Evolutionary conservation across 2,113 vertebrate species (phyloP), one percentile per base, ranked within the genome.

Genomic region (Grantiella picta): DNA sequence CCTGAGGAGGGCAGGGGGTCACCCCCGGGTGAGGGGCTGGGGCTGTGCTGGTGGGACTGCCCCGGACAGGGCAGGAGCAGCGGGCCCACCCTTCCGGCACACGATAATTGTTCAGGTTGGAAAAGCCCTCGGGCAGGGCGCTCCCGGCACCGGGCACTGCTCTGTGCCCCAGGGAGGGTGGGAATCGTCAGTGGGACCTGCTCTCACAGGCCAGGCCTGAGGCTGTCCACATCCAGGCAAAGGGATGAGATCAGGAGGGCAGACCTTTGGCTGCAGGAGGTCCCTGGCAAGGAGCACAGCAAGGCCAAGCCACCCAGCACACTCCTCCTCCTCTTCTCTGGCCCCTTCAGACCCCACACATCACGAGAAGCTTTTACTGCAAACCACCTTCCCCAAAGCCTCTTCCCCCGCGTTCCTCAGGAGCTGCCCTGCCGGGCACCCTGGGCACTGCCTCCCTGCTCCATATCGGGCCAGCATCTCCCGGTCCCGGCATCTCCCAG

Each of bases 11-110:
- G 61, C 38, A 64, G 27, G 6, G 29, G 54, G 7, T 7, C 21
- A n/a, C 2, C 31, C 2, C 2, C 0, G 1, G 2, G 14, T 1
- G 27, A n/a, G 50, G 36, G 45, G 9, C 47, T 33, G 49, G 24
- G 21, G 36, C 9, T 3, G 42, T 21, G 33, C 49, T 35, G 33
- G 27, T 25, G 54, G 31, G 7, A 3, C 11, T 25, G 80, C 45
- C 36, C 25, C 2, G 5, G 25, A 28, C 7, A 35, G 19, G 35
- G 31, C 19, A 27, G 68, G 57, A 75, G 60, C 24, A 83, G 38
- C 1, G 0, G n/a, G 78, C 64, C 91, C 47, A 10, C 54, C 64
- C 78, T 61, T 68, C 79, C 3, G 3, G 68, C 47, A 42, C 35
- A 20, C 29, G n/a, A n/a, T n/a, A n/a, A n/a, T n/a, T n/a, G n/a